A percentile compares a stretch with the other conserved stretches of the same genome.
phyloP scores from a whole-genome alignment of 2,797 vertebrate genomes.

The Phoebastria nigripes region DNA sequence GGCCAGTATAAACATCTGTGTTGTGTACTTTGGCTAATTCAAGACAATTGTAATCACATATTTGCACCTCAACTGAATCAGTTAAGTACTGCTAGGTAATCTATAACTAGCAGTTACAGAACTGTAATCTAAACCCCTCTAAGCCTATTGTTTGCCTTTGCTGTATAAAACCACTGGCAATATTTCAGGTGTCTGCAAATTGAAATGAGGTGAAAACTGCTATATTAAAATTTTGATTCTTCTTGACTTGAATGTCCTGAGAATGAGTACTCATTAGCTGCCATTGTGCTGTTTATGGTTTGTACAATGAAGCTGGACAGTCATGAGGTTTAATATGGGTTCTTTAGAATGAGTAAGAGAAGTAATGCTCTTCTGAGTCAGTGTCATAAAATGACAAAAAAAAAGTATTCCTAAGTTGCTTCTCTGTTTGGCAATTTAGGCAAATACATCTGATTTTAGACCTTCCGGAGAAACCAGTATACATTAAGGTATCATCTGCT shows the following conservation, averaged over 20 bases:
- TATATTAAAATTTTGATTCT: not conserved
- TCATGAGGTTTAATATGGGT: not conserved
- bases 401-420: not conserved
- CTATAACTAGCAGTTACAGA: not conserved
- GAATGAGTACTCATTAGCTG: not conserved
- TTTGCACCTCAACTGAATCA: not conserved
- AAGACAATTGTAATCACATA: not conserved
- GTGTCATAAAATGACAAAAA: not conserved
- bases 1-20: not conserved
- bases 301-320: not conserved
- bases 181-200: not conserved
- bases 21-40: slow-evolving; percentile 2
- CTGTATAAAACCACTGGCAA: not conserved
- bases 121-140: not conserved
- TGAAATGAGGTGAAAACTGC: not conserved
- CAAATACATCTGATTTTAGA: slow-evolving; percentile 47
- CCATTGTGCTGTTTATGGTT: not conserved
- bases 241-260: not conserved
- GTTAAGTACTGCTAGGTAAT: not conserved
- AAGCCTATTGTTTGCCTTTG: not conserved
- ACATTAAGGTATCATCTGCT: not conserved
- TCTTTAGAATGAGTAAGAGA: not conserved
- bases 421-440: not conserved
- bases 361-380: not conserved
- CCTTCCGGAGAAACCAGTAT: not conserved